A percentile compares a stretch with the other conserved stretches of the same genome.
Evolutionary conservation across 2,888 invertebrate species (phyloP).

Genomic region (Drosophila cyrtoloma): DNA sequence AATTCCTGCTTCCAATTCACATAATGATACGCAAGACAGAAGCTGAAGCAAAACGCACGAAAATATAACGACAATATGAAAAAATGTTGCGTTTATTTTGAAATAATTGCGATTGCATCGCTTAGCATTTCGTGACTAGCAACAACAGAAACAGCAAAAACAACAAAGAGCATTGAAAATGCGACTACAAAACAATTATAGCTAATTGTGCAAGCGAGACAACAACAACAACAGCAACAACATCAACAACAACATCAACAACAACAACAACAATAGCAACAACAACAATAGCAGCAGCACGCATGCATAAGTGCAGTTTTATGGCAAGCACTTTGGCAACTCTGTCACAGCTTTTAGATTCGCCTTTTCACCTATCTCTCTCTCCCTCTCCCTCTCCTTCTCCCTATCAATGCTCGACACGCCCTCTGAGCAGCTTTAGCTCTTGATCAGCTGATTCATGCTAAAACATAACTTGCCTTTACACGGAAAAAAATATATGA

Average conservation of each 20-base stretch:
- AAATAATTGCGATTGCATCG: constrained; percentile 56
- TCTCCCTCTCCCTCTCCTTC: background rate
- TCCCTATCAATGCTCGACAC: background rate
- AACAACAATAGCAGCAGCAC: constrained; percentile 3
- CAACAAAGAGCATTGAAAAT: constrained; percentile 55
- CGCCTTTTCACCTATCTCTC: background rate
- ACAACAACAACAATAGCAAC: constrained; percentile 8
- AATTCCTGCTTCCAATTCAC: constrained; percentile 9
- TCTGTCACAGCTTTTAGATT: constrained; percentile 42
- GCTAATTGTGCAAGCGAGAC: constrained; percentile 59
- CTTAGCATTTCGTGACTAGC: constrained; percentile 50
- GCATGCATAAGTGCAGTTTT: constrained; percentile 51
- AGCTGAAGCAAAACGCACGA: constrained; percentile 23
- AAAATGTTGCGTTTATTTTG: constrained; percentile 62
- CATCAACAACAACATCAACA: constrained; percentile 21
- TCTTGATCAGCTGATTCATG: constrained; percentile 44
- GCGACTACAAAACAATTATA: constrained; percentile 69
- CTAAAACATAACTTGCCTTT: constrained; percentile 11
- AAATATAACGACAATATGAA: constrained; percentile 31
- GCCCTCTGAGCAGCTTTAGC: constrained; percentile 26
- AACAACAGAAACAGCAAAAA: constrained; percentile 15
- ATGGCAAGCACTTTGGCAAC: constrained; percentile 56
- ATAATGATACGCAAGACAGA: constrained; percentile 53
- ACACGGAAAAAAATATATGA: background rate
- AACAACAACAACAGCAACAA: constrained; percentile 23